These are phyloP conservation scores for Abrostola triplasia DNA, from an alignment of 2,888 invertebrate species.

Conservation along the genomic window DNA sequence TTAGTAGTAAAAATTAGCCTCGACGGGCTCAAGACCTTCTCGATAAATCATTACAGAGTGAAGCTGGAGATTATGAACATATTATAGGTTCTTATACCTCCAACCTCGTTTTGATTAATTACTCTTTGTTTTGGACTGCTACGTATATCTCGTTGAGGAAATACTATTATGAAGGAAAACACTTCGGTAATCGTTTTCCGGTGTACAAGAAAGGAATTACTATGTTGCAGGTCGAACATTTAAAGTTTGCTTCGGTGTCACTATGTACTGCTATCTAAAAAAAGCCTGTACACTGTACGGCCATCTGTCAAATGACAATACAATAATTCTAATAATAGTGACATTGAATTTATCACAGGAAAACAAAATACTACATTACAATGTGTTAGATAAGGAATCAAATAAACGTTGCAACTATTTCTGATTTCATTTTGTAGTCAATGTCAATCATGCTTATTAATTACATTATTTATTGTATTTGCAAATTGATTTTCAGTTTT, in stretches of 20 bases:
- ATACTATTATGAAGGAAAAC: slow-evolving; percentile 7
- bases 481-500: too few relatives aligned
- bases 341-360: slow-evolving; percentile 56
- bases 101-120: slow-evolving; percentile 24
- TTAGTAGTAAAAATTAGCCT: slow-evolving; percentile 13
- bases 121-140: slow-evolving; percentile 26
- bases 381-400: slow-evolving; percentile 26
- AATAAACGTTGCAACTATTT: slow-evolving; percentile 25
- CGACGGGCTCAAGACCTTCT: slow-evolving; percentile 1
- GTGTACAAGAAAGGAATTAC: slow-evolving; percentile 1
- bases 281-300: slow-evolving; percentile 3
- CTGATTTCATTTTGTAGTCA: background rate
- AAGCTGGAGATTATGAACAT: slow-evolving; percentile 2
- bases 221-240: background rate
- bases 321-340: slow-evolving; percentile 30
- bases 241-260: slow-evolving; percentile 13
- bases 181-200: slow-evolving; percentile 15
- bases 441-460: too few relatives aligned
- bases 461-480: too few relatives aligned
- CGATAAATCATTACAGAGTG: slow-evolving; percentile 22
- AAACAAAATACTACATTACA: slow-evolving; percentile 17
- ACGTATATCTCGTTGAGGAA: slow-evolving; percentile 17
- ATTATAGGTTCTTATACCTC: slow-evolving; percentile 10
- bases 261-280: background rate
- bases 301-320: slow-evolving; percentile 11